Evolutionary conservation across 2,888 invertebrate species (phyloP), one percentile per base, ranked within the genome.

Genomic region (Orchestes rusci): DNA sequence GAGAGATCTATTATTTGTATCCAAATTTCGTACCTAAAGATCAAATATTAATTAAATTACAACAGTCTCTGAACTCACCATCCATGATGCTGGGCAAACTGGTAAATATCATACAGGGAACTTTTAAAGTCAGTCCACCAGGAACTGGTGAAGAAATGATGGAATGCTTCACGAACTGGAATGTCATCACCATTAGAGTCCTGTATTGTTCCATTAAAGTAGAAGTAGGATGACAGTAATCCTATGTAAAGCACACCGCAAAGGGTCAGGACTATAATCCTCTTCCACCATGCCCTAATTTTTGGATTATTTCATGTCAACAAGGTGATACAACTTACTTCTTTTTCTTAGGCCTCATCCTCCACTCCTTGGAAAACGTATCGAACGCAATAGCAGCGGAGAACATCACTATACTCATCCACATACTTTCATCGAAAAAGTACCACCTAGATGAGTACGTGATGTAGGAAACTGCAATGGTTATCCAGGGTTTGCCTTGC

Each of bases 131-230:
- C 86, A n/a, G 80, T 72, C 88, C 90, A 91, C 81, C 77, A 85
- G 53, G 89, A 89, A 3, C 90, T 89, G 3, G 87, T 89, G 57
- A 93, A 81, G 68, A 96, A 90, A 65, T 95, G 89, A 56, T 82
- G 79, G 1, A 94, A 57, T 0, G 93, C 93, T 63, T 93, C 93
- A 48, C 88, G 82, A 2, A 94, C 73, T 20, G 88, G 90, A 10
- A 93, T 81, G 61, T 87, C 84, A 51, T 93, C 90, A 1, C 92
- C 93, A 48, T 67, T 66, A 1, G 66, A 62, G 64, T 91, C 89
- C 0, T 84, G 84, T 39, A 93, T 75, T 48, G 82, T 85, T 10
- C 90, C 89, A 62, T 94, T 91, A 70, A 89, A 92, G 65, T 87
- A 91, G 15, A 94, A 68, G 59, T 84, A 88, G 43, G 87, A 80